A percentile compares a stretch with the other conserved stretches of the same genome.
Conservation (phyloP, 1,140 invertebrate species). For the Plutomurus gul region DNA sequence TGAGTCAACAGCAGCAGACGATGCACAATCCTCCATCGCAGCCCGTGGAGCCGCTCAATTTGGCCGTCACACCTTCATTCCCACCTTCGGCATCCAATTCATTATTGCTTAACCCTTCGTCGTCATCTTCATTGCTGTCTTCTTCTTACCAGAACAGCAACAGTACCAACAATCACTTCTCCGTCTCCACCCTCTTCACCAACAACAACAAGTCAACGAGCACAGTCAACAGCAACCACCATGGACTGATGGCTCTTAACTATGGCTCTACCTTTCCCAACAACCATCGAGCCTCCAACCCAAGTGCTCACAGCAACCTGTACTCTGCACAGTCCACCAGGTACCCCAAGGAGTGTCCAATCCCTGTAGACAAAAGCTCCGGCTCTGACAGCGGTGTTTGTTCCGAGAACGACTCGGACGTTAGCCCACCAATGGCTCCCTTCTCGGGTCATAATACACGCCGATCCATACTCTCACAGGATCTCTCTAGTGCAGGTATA, state of each 20-base stretch:
- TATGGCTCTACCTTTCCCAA: conserved; percentile 42
- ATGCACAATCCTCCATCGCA: conserved; percentile 32
- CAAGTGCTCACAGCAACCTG: conserved; percentile 1
- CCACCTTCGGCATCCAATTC: conserved; percentile 39
- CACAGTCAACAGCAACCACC: conserved; percentile 13
- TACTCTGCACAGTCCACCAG: conserved; percentile 18
- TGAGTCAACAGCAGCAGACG: conserved; percentile 42
- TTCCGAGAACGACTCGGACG: conserved; percentile 51
- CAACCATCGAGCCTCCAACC: conserved; percentile 18
- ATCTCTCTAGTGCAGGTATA: conserved; percentile 41
- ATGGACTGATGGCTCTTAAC: conserved; percentile 34
- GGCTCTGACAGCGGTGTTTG: conserved; percentile 51
- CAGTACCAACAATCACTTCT: conserved; percentile 15
- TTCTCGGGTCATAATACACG: conserved; percentile 1
- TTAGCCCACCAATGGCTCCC: conserved; percentile 40
- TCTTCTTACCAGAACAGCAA: background rate
- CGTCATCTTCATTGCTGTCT: background rate
- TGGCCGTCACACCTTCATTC: conserved; percentile 40
- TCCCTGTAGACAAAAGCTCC: conserved; percentile 48
- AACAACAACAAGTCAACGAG: conserved; percentile 25
- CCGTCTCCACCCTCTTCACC: conserved; percentile 33
- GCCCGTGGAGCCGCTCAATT: conserved; percentile 45
- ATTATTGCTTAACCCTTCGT: conserved; percentile 34
- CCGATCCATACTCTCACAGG: conserved; percentile 35
- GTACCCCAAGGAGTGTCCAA: conserved; percentile 40